Evolutionary conservation across 1,140 invertebrate species (phyloP).

Genomic region (Papilio polyxenes): DNA sequence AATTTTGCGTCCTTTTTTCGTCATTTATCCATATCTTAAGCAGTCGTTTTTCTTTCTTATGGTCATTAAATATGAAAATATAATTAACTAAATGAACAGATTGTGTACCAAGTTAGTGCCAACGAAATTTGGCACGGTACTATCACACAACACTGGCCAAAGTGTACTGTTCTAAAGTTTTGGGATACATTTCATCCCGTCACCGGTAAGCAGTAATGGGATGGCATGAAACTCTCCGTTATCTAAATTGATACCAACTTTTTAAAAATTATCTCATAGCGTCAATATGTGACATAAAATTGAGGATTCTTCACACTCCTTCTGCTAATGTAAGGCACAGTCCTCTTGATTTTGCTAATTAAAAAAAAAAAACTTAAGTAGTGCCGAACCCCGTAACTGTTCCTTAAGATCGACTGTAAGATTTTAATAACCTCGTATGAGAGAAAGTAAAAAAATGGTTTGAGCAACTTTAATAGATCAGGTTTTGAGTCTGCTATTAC

Average conservation of each 20-base stretch:
- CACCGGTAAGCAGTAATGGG: slow-evolving; percentile 2
- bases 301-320: too few species aligned
- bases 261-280: not conserved
- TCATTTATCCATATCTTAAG: not conserved
- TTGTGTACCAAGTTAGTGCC: slow-evolving; percentile 25
- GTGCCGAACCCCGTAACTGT: too few species aligned
- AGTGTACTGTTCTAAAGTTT: slow-evolving; percentile 22
- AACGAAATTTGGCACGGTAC: slow-evolving; percentile 28
- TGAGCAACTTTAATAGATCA: too few species aligned
- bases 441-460: too few species aligned
- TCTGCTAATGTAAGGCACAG: too few species aligned
- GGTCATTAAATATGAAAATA: slow-evolving; percentile 16
- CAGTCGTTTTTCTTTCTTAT: not conserved
- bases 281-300: not conserved
- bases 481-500: too few species aligned
- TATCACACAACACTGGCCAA: slow-evolving; percentile 21
- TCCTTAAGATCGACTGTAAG: too few species aligned
- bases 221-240: not conserved
- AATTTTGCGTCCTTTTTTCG: not conserved
- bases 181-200: slow-evolving; percentile 25
- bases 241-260: not conserved
- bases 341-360: too few species aligned
- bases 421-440: too few species aligned
- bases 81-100: slow-evolving; percentile 27
- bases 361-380: too few species aligned